A percentile compares a stretch with the other conserved stretches of the same genome.
Conservation (phyloP, 2,888 invertebrate genomes). For the Hipparchia sbordonii region DNA sequence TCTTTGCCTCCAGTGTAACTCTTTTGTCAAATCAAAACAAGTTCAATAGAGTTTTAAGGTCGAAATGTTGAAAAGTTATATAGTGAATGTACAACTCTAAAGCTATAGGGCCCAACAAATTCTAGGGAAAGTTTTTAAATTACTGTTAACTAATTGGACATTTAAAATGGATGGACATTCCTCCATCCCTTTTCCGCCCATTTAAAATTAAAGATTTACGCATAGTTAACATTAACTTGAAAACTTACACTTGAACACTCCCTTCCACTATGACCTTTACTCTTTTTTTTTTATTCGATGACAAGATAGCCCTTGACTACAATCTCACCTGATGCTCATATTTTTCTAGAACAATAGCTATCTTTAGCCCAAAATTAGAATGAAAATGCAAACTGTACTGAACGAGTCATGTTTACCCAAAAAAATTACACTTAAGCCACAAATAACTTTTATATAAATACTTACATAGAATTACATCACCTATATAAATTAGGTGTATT, state of each 20-base stretch:
- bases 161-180: background rate
- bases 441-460: background rate
- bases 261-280: too few relatives aligned
- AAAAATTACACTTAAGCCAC: background rate
- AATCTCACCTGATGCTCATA: too few relatives aligned
- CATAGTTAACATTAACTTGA: too few relatives aligned
- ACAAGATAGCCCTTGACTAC: too few relatives aligned
- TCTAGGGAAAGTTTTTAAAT: too few relatives aligned
- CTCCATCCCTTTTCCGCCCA: too few relatives aligned
- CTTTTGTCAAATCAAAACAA: background rate
- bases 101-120: too few relatives aligned
- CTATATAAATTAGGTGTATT: slow-evolving; percentile 8
- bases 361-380: background rate
- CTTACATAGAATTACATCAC: slow-evolving; percentile 5
- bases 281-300: too few relatives aligned
- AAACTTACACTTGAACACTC: too few relatives aligned
- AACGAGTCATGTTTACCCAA: background rate
- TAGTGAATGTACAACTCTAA: too few relatives aligned
- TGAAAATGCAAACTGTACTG: background rate
- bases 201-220: too few relatives aligned
- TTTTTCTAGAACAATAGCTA: too few relatives aligned
- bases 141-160: background rate
- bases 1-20: slow-evolving; percentile 26
- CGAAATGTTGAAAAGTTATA: background rate
- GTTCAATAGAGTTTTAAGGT: background rate